Evolutionary conservation across 1,140 invertebrate species (phyloP), one percentile per base, ranked within the genome.

Genomic region (Rhagoletis pomonella): DNA sequence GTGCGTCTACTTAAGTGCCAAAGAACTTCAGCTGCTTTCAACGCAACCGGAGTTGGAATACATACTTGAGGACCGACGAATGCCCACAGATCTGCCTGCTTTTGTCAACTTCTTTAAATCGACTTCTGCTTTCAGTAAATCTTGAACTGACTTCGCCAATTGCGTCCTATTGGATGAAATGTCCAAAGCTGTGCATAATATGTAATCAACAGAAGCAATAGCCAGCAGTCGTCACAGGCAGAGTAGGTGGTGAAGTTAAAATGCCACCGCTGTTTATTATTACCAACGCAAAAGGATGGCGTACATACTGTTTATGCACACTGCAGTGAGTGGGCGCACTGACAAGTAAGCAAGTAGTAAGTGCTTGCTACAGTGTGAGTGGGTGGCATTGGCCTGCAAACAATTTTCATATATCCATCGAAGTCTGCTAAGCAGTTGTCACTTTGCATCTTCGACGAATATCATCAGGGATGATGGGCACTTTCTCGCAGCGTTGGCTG

Each of bases 391-490:
- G 73, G 7, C 73, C 47, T 55, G 47, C 44, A 81, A 50, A n/a
- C 47, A n/a, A 81, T 50, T n/a, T 55, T 55, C 47, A 7, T 9
- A 4, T 85, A 42, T 62, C 10, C 29, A 10, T 2, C 84, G 29
- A 14, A 14, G 59, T 62, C 58, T 60, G 12, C 19, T 62, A 29
- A 85, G 59, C 59, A 85, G 84, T 85, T 85, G 59, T 60, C 84
- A 85, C 84, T 85, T 85, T 85, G 84, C 84, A 85, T 85, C 39
- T 81, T 81, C 73, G 47, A 19, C 73, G 44, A 55, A 29, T 47
- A 81, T 81, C 73, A 81, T 55, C 47, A 29, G 47, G 9, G 47
- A 47, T 55, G 73, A 81, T 81, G 73, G 73, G 73, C 73, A 81
- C 47, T 81, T 81, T 81, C 73, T 50, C 14, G 73, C 73, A 81